Evolutionary conservation across 2,888 invertebrate genomes (phyloP).

Genomic region (Rotaria socialis): DNA sequence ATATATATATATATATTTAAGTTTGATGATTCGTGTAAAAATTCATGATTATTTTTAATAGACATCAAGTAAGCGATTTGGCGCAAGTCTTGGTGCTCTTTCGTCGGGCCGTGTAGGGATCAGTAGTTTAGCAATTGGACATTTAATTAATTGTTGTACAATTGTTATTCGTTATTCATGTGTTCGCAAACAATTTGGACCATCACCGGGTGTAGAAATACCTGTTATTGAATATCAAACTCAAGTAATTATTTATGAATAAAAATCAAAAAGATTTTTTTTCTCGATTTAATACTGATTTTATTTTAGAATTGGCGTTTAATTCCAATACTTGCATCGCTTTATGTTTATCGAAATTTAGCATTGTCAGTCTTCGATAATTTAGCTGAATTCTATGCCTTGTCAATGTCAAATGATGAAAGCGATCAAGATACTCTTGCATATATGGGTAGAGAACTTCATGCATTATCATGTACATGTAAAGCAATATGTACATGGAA

Average conservation of each 20-base stretch:
- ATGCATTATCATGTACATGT: constrained; percentile 63
- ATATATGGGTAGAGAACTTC: constrained; percentile 62
- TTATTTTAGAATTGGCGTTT: constrained; percentile 67
- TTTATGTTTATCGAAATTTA: constrained; percentile 62
- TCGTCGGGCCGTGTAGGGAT: constrained; percentile 80
- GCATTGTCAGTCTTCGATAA: constrained; percentile 57
- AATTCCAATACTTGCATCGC: constrained; percentile 71
- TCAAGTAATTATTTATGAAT: constrained; percentile 65
- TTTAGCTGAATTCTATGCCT: constrained; percentile 56
- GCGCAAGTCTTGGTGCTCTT: constrained; percentile 75
- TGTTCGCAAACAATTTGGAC: constrained; percentile 80
- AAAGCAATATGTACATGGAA: constrained; percentile 75
- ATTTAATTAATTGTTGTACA: constrained; percentile 71
- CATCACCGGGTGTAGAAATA: constrained; percentile 68
- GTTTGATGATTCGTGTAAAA: too few species aligned
- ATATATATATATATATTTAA: too few species aligned
- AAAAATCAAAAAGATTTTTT: constrained; percentile 5
- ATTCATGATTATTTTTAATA: constrained; percentile 44
- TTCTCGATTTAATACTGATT: not conserved
- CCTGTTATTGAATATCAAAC: constrained; percentile 86
- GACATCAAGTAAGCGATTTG: constrained; percentile 78
- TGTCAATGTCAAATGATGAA: constrained; percentile 56
- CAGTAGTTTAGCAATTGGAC: constrained; percentile 63
- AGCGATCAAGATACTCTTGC: constrained; percentile 55
- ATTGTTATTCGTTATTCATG: constrained; percentile 83